phyloP scores from a whole-genome alignment of 2,797 vertebrate species.

The Bradypodion ventrale region DNA sequence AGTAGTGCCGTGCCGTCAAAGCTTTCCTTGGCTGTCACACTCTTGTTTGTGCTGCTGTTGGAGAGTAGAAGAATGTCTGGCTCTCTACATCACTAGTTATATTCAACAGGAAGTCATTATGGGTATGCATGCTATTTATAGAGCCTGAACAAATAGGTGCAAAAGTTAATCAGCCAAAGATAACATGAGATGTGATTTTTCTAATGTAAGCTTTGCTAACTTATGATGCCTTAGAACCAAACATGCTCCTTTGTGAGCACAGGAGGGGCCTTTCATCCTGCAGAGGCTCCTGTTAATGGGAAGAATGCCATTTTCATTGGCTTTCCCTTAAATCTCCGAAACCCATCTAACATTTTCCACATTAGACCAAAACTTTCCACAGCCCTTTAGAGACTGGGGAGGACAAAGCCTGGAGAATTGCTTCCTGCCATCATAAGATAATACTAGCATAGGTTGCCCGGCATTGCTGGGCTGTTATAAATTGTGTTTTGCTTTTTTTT shows the following conservation, averaged over 20 bases:
- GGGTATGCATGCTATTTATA: constrained; percentile 13
- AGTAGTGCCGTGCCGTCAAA: neutral
- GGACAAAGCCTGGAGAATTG: neutral
- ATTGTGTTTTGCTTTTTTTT: too few species aligned
- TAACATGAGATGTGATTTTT: neutral
- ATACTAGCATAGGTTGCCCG: too few species aligned
- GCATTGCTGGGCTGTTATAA: too few species aligned
- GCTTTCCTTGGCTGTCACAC: neutral
- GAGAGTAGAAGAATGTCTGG: constrained; percentile 4
- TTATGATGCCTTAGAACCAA: neutral
- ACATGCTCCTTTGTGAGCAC: neutral
- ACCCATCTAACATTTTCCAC: neutral
- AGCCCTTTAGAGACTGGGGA: neutral
- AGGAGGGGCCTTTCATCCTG: neutral
- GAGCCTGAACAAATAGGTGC: neutral
- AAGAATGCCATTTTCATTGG: neutral
- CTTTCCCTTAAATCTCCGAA: neutral
- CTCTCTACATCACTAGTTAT: neutral
- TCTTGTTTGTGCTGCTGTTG: neutral
- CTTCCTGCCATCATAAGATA: neutral
- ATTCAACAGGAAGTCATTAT: constrained; percentile 5
- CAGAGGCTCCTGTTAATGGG: neutral
- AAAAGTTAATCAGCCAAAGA: neutral
- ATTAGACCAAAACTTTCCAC: neutral
- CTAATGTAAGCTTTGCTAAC: neutral